These are phyloP conservation scores for Neotragus moschatus DNA, from an alignment of 2,113 vertebrate species.

Conservation along the genomic window DNA sequence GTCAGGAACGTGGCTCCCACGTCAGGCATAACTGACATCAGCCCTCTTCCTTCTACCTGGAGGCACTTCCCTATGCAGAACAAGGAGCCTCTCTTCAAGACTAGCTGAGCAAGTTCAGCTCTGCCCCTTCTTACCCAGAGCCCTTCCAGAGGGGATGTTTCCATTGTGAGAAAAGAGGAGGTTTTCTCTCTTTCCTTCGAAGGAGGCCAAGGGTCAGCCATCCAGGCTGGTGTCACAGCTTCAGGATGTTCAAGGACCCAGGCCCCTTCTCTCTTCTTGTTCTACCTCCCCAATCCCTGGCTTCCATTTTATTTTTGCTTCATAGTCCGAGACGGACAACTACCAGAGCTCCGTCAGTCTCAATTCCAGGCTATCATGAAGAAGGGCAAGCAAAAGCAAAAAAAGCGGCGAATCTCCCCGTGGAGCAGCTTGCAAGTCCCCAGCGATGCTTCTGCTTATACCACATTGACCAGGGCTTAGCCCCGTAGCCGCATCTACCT, in stretches of 20 bases:
- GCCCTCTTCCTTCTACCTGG: not conserved
- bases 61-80: rapidly evolving
- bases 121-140: not conserved
- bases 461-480: not conserved
- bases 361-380: not conserved
- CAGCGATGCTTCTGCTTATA: rapidly evolving
- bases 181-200: not conserved
- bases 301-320: not conserved
- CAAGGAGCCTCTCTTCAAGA: not conserved
- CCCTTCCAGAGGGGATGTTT: not conserved
- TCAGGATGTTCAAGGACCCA: not conserved
- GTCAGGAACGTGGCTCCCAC: too few species aligned
- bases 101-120: too few species aligned
- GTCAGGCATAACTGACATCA: too few species aligned
- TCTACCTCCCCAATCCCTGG: not conserved
- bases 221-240: not conserved
- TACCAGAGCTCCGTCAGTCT: not conserved
- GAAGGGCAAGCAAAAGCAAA: not conserved
- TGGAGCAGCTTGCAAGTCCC: not conserved
- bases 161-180: not conserved
- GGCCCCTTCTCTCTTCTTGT: not conserved
- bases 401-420: rapidly evolving
- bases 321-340: not conserved
- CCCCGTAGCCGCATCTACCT: too few species aligned
- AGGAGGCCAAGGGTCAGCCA: not conserved